A percentile compares a stretch with the other conserved stretches of the same genome.
Evolutionary conservation across 2,888 invertebrate genomes (phyloP).

Genomic region (Dasypolia templi): DNA sequence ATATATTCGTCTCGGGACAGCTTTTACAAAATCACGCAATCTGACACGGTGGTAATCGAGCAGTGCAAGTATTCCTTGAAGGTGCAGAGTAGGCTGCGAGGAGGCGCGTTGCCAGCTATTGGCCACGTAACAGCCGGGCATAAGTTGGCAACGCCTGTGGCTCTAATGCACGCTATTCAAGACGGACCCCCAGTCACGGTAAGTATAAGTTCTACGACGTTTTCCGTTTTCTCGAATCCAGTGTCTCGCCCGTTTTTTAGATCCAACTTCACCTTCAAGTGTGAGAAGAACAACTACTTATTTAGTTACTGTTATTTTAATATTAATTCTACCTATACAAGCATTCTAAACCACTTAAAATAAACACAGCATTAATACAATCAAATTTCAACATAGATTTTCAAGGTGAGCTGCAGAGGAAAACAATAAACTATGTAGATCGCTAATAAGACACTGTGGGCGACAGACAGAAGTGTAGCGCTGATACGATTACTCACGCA

Average conservation of each 20-base stretch:
- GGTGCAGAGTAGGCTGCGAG: slow-evolving; percentile 16
- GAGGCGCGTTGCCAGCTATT: slow-evolving; percentile 53
- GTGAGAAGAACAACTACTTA: neutral
- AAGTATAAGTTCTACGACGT: slow-evolving; percentile 30
- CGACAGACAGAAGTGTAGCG: neutral
- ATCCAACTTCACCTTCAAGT: neutral
- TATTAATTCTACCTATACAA: slow-evolving; percentile 8
- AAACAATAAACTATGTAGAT: slow-evolving; percentile 1
- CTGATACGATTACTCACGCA: slow-evolving; percentile 19
- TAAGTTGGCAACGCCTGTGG: slow-evolving; percentile 31
- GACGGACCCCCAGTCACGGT: slow-evolving; percentile 17
- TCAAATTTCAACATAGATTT: neutral
- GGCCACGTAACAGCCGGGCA: slow-evolving; percentile 17
- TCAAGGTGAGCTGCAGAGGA: slow-evolving; percentile 1
- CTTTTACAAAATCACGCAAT: slow-evolving; percentile 14
- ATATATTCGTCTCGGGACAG: neutral
- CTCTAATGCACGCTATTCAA: slow-evolving; percentile 29
- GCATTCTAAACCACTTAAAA: neutral
- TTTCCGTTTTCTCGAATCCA: slow-evolving; percentile 10
- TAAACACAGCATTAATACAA: neutral
- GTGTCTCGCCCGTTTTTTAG: neutral
- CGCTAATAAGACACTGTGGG: neutral
- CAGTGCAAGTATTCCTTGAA: slow-evolving; percentile 18
- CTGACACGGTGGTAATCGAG: slow-evolving; percentile 12
- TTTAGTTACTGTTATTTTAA: slow-evolving; percentile 6